phyloP scores from a whole-genome alignment of 1,140 invertebrate genomes.

The Delia radicum region DNA sequence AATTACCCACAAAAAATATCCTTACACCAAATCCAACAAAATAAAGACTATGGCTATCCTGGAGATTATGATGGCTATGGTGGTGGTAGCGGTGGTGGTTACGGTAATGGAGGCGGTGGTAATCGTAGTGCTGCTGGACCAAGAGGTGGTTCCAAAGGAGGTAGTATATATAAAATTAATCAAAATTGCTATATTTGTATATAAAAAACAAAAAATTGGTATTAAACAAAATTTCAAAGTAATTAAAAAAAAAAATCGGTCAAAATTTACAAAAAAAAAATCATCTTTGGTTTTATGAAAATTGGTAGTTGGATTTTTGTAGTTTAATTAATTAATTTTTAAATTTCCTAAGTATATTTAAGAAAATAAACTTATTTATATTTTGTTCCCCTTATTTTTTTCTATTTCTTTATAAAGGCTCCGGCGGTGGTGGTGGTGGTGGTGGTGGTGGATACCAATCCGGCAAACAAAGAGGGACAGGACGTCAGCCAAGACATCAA shows the following conservation, averaged over 20 bases:
- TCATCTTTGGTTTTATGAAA: conserved; percentile 12
- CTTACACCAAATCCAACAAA: not conserved
- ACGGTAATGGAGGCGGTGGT: conserved; percentile 37
- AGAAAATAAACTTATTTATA: not conserved
- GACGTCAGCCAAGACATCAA: conserved; percentile 56
- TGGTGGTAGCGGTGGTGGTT: conserved; percentile 37
- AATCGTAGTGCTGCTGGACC: conserved; percentile 43
- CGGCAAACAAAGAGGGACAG: conserved; percentile 54
- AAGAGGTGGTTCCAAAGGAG: conserved; percentile 52
- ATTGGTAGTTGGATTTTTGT: conserved; percentile 19
- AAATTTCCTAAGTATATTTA: not conserved
- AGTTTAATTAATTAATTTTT: conserved; percentile 14
- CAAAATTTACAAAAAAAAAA: conserved; percentile 15
- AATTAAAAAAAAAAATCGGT: not conserved
- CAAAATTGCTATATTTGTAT: conserved; percentile 30
- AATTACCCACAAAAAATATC: not conserved
- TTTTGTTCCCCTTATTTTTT: not conserved
- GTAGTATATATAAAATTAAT: conserved; percentile 33
- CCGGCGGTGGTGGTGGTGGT: conserved; percentile 34
- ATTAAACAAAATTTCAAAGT: not conserved
- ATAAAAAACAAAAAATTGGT: conserved; percentile 18
- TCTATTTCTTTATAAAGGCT: conserved; percentile 15
- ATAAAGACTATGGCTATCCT: conserved; percentile 52
- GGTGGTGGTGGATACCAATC: conserved; percentile 50
- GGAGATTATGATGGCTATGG: conserved; percentile 52